A percentile compares a stretch with the other conserved stretches of the same genome.
Evolutionary conservation across 2,797 vertebrate genomes (phyloP).

Genomic region (Carcharodon carcharias): DNA sequence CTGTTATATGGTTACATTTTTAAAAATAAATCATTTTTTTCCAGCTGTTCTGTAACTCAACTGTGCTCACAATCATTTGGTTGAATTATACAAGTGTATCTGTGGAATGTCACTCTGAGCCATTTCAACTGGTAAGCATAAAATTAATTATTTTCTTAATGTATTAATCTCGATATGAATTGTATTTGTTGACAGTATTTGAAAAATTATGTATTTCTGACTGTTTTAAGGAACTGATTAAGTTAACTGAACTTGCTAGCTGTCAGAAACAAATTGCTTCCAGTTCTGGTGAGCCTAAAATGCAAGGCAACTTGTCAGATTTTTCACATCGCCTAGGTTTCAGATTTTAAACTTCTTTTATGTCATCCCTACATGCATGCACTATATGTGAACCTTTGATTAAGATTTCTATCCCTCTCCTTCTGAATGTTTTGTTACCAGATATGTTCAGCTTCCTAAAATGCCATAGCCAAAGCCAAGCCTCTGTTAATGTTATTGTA

Average conservation of each 20-base stretch:
- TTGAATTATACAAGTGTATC: accelerated
- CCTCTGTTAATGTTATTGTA: background rate
- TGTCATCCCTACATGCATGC: too few species aligned
- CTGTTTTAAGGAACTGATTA: background rate
- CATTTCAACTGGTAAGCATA: background rate
- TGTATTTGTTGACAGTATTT: background rate
- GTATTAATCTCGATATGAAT: background rate
- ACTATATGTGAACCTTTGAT: background rate
- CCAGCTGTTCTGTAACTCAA: background rate
- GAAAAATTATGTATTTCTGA: background rate
- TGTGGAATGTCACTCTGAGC: background rate
- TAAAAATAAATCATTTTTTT: background rate
- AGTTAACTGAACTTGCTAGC: background rate
- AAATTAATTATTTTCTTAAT: background rate
- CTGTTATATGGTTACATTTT: background rate
- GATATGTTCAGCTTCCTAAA: background rate
- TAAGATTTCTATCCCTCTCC: background rate
- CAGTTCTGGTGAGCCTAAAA: background rate
- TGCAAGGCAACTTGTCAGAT: background rate
- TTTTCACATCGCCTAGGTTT: background rate
- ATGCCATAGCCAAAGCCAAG: background rate
- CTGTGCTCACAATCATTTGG: background rate
- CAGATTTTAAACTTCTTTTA: background rate
- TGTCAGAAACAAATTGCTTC: background rate
- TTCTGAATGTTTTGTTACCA: background rate